Percentiles rank a stretch among this genome's conserved stretches.
phyloP scores from a whole-genome alignment of 1,140 invertebrate genomes.

The Stratiolaelaps scimitus region DNA sequence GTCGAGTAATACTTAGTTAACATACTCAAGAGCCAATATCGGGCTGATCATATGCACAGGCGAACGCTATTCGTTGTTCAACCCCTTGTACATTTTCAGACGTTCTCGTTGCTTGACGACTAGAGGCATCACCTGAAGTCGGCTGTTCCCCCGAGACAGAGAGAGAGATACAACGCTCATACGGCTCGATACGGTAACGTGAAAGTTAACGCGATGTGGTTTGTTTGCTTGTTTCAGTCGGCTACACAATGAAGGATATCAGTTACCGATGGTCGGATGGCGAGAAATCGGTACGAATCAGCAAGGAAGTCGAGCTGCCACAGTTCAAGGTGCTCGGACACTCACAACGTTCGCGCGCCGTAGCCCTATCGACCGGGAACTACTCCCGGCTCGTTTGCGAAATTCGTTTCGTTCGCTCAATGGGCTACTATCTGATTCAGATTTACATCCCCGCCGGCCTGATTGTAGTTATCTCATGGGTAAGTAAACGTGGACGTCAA shows the following conservation, averaged over 20 bases:
- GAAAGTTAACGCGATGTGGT: too few species aligned
- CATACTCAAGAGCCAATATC: too few species aligned
- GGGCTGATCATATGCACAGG: too few species aligned
- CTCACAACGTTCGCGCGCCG: conserved; percentile 35
- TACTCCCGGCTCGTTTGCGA: conserved; percentile 46
- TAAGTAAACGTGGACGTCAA: too few species aligned
- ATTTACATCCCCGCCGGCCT: conserved; percentile 47
- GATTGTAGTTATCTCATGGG: conserved; percentile 46
- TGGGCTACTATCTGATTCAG: conserved; percentile 48
- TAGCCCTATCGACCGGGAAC: conserved; percentile 54
- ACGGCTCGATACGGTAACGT: too few species aligned
- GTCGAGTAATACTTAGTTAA: too few species aligned
- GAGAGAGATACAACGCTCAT: too few species aligned
- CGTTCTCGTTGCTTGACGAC: too few species aligned
- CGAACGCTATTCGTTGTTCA: too few species aligned
- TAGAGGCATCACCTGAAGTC: too few species aligned
- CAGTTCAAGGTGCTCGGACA: conserved; percentile 62
- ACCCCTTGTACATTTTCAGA: too few species aligned
- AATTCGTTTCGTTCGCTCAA: conserved; percentile 42
- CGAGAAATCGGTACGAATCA: conserved; percentile 76
- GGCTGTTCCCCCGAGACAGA: too few species aligned
- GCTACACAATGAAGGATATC: conserved; percentile 93
- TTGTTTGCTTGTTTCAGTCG: conserved; percentile 55
- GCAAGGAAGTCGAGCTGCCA: conserved; percentile 78
- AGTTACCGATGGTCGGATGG: conserved; percentile 47